These are phyloP conservation scores for Charanyca ferruginea DNA, from an alignment of 2,888 invertebrate species.

Conservation along the genomic window DNA sequence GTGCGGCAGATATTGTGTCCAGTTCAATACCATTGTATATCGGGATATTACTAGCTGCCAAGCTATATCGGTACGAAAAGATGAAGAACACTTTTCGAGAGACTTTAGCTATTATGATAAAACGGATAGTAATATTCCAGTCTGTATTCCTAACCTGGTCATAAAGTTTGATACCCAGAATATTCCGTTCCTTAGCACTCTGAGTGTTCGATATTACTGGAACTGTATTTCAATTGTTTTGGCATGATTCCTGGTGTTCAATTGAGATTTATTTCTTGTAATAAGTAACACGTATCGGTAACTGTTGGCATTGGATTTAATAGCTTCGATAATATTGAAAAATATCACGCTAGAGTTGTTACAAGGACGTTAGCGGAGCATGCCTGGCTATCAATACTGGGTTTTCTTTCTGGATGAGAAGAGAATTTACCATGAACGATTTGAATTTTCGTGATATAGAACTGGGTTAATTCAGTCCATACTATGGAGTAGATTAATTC, in stretches of 20 bases:
- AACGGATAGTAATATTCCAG: neutral
- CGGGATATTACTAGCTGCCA: no score
- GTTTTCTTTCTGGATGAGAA: neutral
- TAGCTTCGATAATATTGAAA: slow-evolving; percentile 22
- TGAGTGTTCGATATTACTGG: neutral
- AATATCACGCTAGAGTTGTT: slow-evolving; percentile 2
- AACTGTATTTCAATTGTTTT: slow-evolving; percentile 58
- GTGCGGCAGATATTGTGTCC: no score
- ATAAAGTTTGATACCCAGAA: neutral
- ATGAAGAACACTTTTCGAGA: no score
- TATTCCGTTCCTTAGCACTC: neutral
- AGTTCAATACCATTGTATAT: no score
- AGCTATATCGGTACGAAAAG: no score
- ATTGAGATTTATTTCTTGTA: slow-evolving; percentile 43
- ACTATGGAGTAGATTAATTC: no score
- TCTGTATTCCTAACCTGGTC: neutral
- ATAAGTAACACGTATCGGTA: slow-evolving; percentile 16
- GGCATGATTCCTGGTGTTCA: slow-evolving; percentile 45
- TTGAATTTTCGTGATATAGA: no score
- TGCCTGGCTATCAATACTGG: neutral
- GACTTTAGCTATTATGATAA: neutral
- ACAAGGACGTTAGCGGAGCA: neutral
- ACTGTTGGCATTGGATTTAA: slow-evolving; percentile 36
- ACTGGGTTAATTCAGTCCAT: no score
- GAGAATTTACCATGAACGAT: neutral